Evolutionary conservation across 2,797 vertebrate genomes (phyloP).

Genomic region (Oophaga sylvatica): DNA sequence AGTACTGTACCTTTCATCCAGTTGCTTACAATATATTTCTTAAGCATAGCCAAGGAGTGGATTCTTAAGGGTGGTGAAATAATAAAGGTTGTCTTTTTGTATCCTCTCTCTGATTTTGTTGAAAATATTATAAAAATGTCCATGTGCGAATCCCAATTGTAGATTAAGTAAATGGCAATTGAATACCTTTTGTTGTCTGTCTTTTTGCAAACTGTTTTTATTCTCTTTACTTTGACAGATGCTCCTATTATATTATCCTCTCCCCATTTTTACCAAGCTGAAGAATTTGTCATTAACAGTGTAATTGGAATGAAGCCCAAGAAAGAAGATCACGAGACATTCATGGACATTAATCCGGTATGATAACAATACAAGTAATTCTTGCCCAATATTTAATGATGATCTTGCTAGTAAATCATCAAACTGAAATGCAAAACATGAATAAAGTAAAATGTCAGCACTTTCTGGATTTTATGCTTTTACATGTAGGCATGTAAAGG

Average conservation of each 20-base stretch:
- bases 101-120: too few relatives aligned
- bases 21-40: too few relatives aligned
- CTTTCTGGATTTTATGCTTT: too few relatives aligned
- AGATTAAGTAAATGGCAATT: not conserved
- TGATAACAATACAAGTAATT: slow-evolving; percentile 59
- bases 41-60: too few relatives aligned
- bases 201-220: not conserved
- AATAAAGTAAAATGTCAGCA: too few relatives aligned
- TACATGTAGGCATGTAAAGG: too few relatives aligned
- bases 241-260: slow-evolving; percentile 93
- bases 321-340: slow-evolving; percentile 85
- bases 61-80: too few relatives aligned
- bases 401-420: not conserved
- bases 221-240: slow-evolving; percentile 71
- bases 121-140: too few relatives aligned
- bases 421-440: not conserved
- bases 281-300: slow-evolving; percentile 78
- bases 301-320: slow-evolving; percentile 85
- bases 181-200: not conserved
- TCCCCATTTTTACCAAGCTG: slow-evolving; percentile 95
- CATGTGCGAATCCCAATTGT: too few relatives aligned
- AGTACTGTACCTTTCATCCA: too few relatives aligned
- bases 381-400: too few relatives aligned
- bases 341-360: slow-evolving; percentile 90
- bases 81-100: too few relatives aligned